phyloP scores from a whole-genome alignment of 1,140 invertebrate species.

The Marisa cornuarietis region DNA sequence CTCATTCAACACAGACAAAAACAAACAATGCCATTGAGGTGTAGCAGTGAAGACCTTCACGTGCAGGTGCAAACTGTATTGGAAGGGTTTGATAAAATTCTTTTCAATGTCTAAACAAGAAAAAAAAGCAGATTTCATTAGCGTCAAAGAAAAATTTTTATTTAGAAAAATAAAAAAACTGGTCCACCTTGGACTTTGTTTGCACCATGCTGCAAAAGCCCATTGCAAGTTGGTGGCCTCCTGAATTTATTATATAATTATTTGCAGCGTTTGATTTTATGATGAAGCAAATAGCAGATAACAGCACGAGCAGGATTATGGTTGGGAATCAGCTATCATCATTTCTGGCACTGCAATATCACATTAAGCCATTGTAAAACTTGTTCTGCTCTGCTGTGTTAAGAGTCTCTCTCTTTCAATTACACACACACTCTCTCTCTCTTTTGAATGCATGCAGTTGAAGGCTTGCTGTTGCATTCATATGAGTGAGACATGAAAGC shows the following conservation, averaged over 20 bases:
- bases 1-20: too few relatives aligned
- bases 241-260: neutral
- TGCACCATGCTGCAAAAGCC: neutral
- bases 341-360: neutral
- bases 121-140: too few relatives aligned
- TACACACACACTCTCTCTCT: neutral
- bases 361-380: neutral
- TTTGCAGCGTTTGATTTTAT: neutral
- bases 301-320: neutral
- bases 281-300: neutral
- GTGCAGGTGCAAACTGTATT: neutral
- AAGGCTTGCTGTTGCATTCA: neutral
- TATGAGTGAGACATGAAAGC: neutral
- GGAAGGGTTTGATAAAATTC: too few relatives aligned
- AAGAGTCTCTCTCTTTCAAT: slow-evolving; percentile 1
- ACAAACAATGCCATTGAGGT: neutral
- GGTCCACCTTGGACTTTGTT: too few relatives aligned
- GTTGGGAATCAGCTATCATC: neutral
- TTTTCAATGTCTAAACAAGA: too few relatives aligned
- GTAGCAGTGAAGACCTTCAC: neutral
- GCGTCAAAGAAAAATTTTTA: too few relatives aligned
- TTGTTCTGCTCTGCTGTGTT: neutral
- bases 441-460: neutral
- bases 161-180: too few relatives aligned
- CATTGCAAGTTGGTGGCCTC: neutral